Evolutionary conservation across 2,113 vertebrate genomes (phyloP), one percentile per base, ranked within the genome.

Genomic region (Notarius quadriscutis): DNA sequence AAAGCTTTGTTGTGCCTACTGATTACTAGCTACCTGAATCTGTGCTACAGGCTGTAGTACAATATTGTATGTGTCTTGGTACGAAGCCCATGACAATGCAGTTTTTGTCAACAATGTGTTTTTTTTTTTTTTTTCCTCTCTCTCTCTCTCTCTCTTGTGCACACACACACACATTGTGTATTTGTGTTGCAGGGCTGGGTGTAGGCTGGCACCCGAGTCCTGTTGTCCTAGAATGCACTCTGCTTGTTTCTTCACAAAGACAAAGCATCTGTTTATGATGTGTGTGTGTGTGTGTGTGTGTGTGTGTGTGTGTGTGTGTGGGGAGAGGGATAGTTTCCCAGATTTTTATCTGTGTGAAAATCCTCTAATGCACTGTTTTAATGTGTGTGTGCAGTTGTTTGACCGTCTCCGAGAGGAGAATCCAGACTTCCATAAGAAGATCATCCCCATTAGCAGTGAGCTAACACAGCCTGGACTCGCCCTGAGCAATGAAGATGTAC

Each of bases 401-500:
- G 97, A 99, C 91, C 95, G 96, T 17, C 96, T 98, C 81, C 96
- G 96, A 85, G 97, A 98, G 93, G 95, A 96, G 84, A 94, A 96
- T 91, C 97, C 97, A 10, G 93, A 97, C 69, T 97, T 98, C 92
- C 95, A 96, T 1, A 93, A 96, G 95, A 99, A 99, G 95, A 96
- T 99, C 93, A 93, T 96, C 63, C 94, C 97, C 5, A 94, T 99
- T 92, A 96, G 96, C 92, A 96, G 97, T 65, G 98, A 99, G 92
- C 95, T 99, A 93, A 96, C 90, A 57, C 96, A 98, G 89, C 96
- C 95, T 0, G 96, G 97, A 91, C 92, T 99, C 50, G 96, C 96
- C 93, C 97, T 99, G 92, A 95, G 96, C 91, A 92, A 96, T 4
- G 94, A 96, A 90, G 98, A 99, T 25, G 92, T 93, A 72, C 92